These are phyloP conservation scores for Petrolisthes manimaculis DNA, from an alignment of 2,888 invertebrate species.

Conservation along the genomic window DNA sequence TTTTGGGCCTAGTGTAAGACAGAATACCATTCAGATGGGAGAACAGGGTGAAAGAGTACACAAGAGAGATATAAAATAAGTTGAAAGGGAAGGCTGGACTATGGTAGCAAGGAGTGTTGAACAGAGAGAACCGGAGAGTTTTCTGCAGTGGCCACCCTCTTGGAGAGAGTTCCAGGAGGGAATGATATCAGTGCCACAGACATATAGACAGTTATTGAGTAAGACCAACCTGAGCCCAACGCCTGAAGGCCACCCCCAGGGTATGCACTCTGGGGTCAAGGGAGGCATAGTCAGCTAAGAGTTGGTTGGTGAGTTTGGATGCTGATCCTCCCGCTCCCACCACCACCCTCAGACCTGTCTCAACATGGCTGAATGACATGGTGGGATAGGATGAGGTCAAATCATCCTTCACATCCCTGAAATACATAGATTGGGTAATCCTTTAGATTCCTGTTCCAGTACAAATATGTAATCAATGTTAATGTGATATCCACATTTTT, in stretches of 20 bases:
- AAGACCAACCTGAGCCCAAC: constrained; percentile 70
- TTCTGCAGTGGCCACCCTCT: too few species aligned
- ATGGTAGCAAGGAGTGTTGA: too few species aligned
- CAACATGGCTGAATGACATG: constrained; percentile 56
- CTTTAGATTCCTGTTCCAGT: too few species aligned
- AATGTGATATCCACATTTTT: too few species aligned
- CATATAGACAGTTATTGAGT: too few species aligned
- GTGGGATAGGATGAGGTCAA: constrained; percentile 58
- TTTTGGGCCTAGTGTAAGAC: too few species aligned
- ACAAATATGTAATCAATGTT: too few species aligned
- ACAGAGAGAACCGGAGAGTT: too few species aligned
- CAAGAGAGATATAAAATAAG: background rate
- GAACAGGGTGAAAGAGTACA: too few species aligned
- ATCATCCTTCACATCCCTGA: constrained; percentile 31
- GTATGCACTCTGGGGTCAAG: constrained; percentile 67
- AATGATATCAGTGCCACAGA: too few species aligned
- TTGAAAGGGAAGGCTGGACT: background rate
- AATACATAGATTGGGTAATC: too few species aligned
- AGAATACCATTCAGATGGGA: too few species aligned
- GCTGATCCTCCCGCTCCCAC: constrained; percentile 51
- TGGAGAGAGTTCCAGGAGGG: background rate
- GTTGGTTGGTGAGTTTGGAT: constrained; percentile 51
- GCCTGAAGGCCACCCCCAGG: constrained; percentile 67
- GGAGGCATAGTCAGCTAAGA: constrained; percentile 64
- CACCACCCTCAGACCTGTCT: constrained; percentile 49